Percentiles rank a stretch among this genome's conserved stretches.
These are phyloP conservation scores for Hylomyscus alleni DNA, from an alignment of 2,797 vertebrate genomes.

Conservation along the genomic window DNA sequence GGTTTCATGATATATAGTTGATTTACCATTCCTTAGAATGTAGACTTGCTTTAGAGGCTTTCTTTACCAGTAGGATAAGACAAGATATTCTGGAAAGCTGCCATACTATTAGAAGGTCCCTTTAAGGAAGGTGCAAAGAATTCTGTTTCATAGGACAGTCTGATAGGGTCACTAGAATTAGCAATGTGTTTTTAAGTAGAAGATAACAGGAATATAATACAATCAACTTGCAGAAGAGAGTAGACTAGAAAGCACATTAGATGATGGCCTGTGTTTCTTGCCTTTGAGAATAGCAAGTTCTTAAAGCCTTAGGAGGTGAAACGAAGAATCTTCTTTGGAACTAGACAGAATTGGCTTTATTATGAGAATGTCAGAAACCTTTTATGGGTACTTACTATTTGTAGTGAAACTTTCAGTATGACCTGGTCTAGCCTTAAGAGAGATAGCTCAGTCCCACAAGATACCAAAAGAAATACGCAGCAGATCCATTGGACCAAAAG, in stretches of 20 bases:
- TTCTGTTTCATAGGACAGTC: background rate
- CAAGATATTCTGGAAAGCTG: background rate
- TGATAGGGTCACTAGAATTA: background rate
- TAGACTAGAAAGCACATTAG: background rate
- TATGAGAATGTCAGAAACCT: background rate
- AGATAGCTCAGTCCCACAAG: background rate
- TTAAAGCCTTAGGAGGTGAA: background rate
- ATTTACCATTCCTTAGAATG: background rate
- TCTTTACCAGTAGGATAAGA: background rate
- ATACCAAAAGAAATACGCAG: background rate
- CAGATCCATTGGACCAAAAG: background rate
- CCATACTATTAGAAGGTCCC: background rate
- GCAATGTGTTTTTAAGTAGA: background rate
- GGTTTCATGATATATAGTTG: background rate
- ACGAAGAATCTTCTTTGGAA: background rate
- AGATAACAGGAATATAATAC: background rate
- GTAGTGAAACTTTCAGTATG: background rate
- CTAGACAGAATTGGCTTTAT: background rate
- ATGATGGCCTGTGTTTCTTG: background rate
- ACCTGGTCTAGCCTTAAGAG: background rate
- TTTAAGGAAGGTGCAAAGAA: background rate
- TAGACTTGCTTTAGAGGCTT: background rate
- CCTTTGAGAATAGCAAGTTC: background rate
- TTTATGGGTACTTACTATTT: background rate
- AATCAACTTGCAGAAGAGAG: background rate